phyloP scores from a whole-genome alignment of 2,888 invertebrate genomes.

The Clunio marinus region DNA sequence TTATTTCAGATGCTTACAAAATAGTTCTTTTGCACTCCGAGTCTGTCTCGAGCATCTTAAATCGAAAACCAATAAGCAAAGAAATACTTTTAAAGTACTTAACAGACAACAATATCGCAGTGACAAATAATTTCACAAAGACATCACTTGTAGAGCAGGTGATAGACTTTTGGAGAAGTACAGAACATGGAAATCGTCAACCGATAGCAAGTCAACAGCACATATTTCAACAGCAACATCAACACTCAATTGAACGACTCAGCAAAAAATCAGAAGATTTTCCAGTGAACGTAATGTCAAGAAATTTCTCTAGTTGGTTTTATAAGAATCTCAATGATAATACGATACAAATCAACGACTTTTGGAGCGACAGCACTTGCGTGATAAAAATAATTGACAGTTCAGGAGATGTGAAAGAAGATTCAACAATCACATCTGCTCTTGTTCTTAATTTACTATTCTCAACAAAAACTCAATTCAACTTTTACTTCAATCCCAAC shows the following conservation, averaged over 20 bases:
- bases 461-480: conserved; percentile 50
- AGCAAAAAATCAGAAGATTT: conserved; percentile 41
- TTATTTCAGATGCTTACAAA: conserved; percentile 54
- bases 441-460: conserved; percentile 48
- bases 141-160: conserved; percentile 52
- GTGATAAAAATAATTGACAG: conserved; percentile 46
- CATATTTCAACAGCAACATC: conserved; percentile 12
- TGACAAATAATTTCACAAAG: conserved; percentile 54
- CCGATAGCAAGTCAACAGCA: not conserved
- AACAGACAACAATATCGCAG: conserved; percentile 51
- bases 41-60: conserved; percentile 52
- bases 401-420: conserved; percentile 43
- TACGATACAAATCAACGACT: conserved; percentile 53
- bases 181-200: conserved; percentile 31
- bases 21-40: conserved; percentile 54
- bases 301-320: conserved; percentile 59
- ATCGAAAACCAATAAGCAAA: conserved; percentile 54
- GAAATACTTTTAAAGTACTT: conserved; percentile 56
- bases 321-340: conserved; percentile 51
- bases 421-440: conserved; percentile 45
- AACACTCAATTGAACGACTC: not conserved
- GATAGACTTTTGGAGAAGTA: conserved; percentile 51
- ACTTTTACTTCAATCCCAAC: conserved; percentile 60
- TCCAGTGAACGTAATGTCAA: conserved; percentile 53
- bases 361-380: conserved; percentile 55